phyloP scores from a whole-genome alignment of 2,888 invertebrate genomes.

The Drosophila glabriapex region DNA sequence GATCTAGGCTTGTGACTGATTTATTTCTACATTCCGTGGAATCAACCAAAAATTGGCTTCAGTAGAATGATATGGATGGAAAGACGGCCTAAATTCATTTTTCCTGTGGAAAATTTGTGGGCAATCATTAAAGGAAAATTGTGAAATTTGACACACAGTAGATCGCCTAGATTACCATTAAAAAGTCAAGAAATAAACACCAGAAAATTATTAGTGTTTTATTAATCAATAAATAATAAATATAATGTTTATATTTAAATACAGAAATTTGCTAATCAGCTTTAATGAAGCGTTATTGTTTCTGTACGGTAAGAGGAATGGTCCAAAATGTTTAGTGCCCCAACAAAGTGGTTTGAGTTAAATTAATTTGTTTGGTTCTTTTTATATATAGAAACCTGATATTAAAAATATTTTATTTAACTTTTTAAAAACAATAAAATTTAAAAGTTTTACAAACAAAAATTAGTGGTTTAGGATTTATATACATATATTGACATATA shows the following conservation, averaged over 20 bases:
- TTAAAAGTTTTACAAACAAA: background rate
- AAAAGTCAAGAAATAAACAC: background rate
- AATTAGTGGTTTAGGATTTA: background rate
- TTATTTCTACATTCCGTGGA: background rate
- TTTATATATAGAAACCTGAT: background rate
- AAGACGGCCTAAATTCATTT: background rate
- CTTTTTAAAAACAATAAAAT: background rate
- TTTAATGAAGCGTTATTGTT: background rate
- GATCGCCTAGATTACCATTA: background rate
- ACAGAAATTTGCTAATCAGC: background rate
- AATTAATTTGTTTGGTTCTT: background rate
- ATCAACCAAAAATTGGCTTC: background rate
- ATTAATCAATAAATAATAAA: background rate
- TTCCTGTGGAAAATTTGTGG: background rate
- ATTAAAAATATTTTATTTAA: background rate
- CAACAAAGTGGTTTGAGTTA: background rate
- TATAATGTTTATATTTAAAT: background rate
- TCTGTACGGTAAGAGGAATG: background rate
- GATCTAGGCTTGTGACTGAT: constrained; percentile 3
- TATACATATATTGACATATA: background rate
- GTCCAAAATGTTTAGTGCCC: too few relatives aligned
- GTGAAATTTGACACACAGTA: background rate
- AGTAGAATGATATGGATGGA: background rate
- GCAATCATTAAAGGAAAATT: background rate
- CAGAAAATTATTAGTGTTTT: background rate